These are phyloP conservation scores for Neoarius graeffei DNA, from an alignment of 2,113 vertebrate species.

Conservation along the genomic window DNA sequence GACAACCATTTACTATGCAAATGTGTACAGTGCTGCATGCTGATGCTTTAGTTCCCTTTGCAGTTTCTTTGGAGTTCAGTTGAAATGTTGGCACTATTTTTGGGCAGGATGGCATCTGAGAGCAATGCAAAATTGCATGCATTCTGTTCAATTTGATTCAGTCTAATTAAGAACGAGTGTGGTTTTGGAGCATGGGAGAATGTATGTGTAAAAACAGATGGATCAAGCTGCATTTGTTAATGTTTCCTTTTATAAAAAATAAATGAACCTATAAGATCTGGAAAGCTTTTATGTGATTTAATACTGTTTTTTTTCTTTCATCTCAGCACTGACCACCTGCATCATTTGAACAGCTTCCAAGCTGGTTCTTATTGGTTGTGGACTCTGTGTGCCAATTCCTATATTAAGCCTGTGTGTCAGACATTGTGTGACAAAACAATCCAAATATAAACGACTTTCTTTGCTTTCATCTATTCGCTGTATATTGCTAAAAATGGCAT, in stretches of 20 bases:
- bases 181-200: constrained; percentile 73
- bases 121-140: constrained; percentile 82
- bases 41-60: constrained; percentile 75
- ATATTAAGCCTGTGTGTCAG: constrained; percentile 19
- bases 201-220: constrained; percentile 75
- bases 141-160: constrained; percentile 73
- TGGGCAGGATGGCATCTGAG: constrained; percentile 77
- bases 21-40: constrained; percentile 87
- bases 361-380: not conserved
- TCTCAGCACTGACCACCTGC: constrained; percentile 56
- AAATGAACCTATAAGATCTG: constrained; percentile 69
- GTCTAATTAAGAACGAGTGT: constrained; percentile 68
- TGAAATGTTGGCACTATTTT: constrained; percentile 76
- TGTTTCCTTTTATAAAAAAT: constrained; percentile 81
- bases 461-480: not conserved
- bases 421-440: not conserved
- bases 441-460: not conserved
- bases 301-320: not conserved
- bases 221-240: constrained; percentile 74
- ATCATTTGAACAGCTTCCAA: constrained; percentile 4
- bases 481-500: not conserved
- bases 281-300: constrained; percentile 11
- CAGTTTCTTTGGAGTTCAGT: constrained; percentile 74
- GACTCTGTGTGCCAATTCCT: constrained; percentile 2
- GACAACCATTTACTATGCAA: constrained; percentile 81